A percentile compares a stretch with the other conserved stretches of the same genome.
phyloP scores from a whole-genome alignment of 1,140 invertebrate genomes.

The Mesaphorura yosii region DNA sequence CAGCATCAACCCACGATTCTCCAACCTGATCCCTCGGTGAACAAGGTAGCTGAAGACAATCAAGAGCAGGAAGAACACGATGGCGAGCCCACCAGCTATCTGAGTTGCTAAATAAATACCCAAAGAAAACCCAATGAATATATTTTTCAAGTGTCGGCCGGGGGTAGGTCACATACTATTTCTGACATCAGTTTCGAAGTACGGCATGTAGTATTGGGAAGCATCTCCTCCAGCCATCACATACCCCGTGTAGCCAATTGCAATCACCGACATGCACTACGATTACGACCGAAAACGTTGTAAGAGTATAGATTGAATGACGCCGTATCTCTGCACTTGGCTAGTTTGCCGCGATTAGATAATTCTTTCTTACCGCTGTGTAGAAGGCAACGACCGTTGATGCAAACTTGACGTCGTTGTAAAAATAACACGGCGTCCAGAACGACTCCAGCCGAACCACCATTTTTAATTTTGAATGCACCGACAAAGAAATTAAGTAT shows the following conservation, averaged over 20 bases:
- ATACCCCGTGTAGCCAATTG: constrained; percentile 61
- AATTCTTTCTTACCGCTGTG: constrained; percentile 44
- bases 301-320: neutral
- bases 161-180: neutral
- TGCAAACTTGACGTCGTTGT: constrained; percentile 59
- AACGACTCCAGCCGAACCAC: too few species aligned
- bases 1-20: constrained; percentile 61
- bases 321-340: too few species aligned
- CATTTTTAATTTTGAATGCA: too few species aligned
- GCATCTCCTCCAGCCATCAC: constrained; percentile 72
- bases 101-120: constrained; percentile 50
- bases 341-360: neutral
- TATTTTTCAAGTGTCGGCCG: neutral
- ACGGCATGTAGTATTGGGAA: constrained; percentile 68
- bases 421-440: constrained; percentile 78
- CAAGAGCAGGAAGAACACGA: constrained; percentile 56
- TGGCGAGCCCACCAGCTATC: constrained; percentile 55
- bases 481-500: too few species aligned
- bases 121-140: neutral
- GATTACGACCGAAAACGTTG: constrained; percentile 44
- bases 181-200: constrained; percentile 66
- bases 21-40: constrained; percentile 47
- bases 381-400: constrained; percentile 64
- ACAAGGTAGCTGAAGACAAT: constrained; percentile 54
- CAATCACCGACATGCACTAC: constrained; percentile 55